Evolutionary conservation across 2,113 vertebrate species (phyloP).

Genomic region (Murina feae): DNA sequence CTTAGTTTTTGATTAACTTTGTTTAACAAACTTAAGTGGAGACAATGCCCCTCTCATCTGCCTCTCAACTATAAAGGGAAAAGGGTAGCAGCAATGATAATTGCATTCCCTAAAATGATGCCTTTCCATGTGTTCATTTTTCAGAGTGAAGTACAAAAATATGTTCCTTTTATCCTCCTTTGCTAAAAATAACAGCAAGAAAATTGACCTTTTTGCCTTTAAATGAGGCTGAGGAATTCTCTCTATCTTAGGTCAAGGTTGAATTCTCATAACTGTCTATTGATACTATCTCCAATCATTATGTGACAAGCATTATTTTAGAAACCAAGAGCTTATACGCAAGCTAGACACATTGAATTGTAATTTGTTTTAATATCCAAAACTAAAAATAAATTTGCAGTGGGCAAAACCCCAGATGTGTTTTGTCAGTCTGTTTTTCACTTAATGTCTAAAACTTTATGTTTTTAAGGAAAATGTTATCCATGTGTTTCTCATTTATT

Average conservation of each 20-base stretch:
- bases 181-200: slow-evolving; percentile 43
- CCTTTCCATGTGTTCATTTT: background rate
- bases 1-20: background rate
- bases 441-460: slow-evolving; percentile 69
- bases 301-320: slow-evolving; percentile 44
- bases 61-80: background rate
- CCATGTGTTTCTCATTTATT: slow-evolving; percentile 76
- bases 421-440: slow-evolving; percentile 70
- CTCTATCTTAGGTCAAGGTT: background rate
- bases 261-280: slow-evolving; percentile 23
- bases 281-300: slow-evolving; percentile 24
- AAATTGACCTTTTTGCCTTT: background rate
- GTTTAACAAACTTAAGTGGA: background rate
- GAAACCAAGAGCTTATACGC: slow-evolving; percentile 47
- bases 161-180: background rate
- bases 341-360: slow-evolving; percentile 56
- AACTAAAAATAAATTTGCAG: slow-evolving; percentile 70
- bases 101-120: background rate
- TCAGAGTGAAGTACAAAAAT: background rate
- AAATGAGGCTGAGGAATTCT: slow-evolving; percentile 37
- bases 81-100: background rate
- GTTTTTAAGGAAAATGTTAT: slow-evolving; percentile 70
- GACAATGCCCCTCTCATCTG: background rate
- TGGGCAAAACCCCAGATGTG: slow-evolving; percentile 67
- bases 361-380: slow-evolving; percentile 66